phyloP scores from a whole-genome alignment of 2,888 invertebrate species.

The Drosophila heteroneura region DNA sequence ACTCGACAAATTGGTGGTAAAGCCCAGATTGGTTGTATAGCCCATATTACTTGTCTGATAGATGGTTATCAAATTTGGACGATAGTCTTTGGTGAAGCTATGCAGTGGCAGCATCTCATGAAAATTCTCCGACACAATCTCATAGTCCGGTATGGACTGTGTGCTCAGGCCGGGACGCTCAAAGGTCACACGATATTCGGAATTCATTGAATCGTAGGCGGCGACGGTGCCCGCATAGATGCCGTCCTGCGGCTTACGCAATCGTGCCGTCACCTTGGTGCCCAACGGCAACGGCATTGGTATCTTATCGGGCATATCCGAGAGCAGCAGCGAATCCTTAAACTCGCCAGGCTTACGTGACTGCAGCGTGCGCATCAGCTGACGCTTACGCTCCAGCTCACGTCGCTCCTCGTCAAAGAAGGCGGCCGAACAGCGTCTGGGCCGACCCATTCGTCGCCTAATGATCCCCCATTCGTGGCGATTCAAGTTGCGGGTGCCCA shows the following conservation, averaged over 20 bases:
- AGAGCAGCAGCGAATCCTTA: conserved; percentile 88
- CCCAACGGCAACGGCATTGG: conserved; percentile 97
- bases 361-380: conserved; percentile 96
- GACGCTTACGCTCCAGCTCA: conserved; percentile 95
- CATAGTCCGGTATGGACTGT: conserved; percentile 98
- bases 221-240: conserved; percentile 97
- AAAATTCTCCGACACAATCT: conserved; percentile 96
- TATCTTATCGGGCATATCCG: conserved; percentile 97
- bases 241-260: conserved; percentile 97
- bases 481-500: conserved; percentile 93
- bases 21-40: conserved; percentile 79
- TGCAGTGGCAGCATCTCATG: conserved; percentile 95
- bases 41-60: conserved; percentile 65
- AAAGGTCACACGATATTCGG: conserved; percentile 97
- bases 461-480: conserved; percentile 98
- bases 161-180: conserved; percentile 96
- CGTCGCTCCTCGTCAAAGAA: conserved; percentile 98
- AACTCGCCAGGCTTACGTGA: conserved; percentile 94
- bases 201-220: conserved; percentile 97
- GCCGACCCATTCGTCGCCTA: conserved; percentile 98
- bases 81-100: conserved; percentile 92
- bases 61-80: conserved; percentile 87
- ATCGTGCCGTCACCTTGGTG: conserved; percentile 93
- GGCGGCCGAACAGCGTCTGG: conserved; percentile 95
- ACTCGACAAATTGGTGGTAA: conserved; percentile 86